A percentile compares a stretch with the other conserved stretches of the same genome.
These are phyloP conservation scores for Hyles lineata DNA, from an alignment of 2,888 invertebrate genomes.

Conservation along the genomic window DNA sequence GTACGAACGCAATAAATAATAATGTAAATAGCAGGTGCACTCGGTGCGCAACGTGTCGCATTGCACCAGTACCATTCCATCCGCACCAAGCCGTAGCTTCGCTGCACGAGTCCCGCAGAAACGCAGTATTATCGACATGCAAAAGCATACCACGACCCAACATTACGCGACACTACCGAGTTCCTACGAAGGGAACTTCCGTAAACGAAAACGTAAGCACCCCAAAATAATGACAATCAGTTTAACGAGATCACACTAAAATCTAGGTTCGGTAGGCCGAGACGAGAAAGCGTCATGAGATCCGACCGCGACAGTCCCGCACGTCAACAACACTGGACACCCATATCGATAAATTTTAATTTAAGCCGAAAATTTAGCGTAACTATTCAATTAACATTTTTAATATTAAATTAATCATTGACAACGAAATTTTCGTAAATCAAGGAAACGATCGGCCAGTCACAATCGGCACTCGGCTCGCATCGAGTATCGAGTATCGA, in stretches of 20 bases:
- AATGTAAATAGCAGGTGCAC: not conserved
- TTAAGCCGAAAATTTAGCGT: conserved; percentile 1
- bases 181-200: conserved; percentile 1
- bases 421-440: not conserved
- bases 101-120: not conserved
- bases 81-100: conserved; percentile 5
- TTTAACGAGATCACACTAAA: conserved; percentile 36
- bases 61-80: conserved; percentile 13
- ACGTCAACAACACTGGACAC: not conserved
- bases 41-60: not conserved
- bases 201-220: conserved; percentile 5
- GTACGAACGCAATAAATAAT: not conserved
- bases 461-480: not conserved
- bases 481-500: not conserved
- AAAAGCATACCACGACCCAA: conserved; percentile 42
- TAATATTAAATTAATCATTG: not conserved
- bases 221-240: conserved; percentile 6
- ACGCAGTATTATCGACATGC: conserved; percentile 34
- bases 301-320: not conserved
- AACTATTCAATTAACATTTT: not conserved
- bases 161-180: conserved; percentile 34
- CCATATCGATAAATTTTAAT: not conserved
- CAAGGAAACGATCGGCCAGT: not conserved
- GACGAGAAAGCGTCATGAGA: conserved; percentile 40
- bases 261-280: conserved; percentile 45